These are phyloP conservation scores for Junonia oenone DNA, from an alignment of 2,888 invertebrate genomes.

Conservation along the genomic window DNA sequence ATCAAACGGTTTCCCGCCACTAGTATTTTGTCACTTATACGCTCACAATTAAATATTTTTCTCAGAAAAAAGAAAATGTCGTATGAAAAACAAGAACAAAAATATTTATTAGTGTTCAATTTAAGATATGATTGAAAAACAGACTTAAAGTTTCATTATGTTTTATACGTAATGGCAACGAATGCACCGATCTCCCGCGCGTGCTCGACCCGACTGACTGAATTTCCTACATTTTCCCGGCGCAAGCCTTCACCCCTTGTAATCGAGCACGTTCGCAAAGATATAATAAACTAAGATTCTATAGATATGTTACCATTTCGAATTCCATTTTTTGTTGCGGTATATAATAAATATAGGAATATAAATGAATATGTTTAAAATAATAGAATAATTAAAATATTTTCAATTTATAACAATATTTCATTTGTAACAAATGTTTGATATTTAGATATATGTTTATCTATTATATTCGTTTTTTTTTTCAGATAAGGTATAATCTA, in stretches of 20 bases:
- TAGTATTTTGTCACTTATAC: conserved; percentile 62
- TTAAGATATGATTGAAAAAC: conserved; percentile 54
- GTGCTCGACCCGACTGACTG: conserved; percentile 72
- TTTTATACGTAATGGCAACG: conserved; percentile 43
- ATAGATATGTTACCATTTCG: conserved; percentile 18
- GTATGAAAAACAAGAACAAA: conserved; percentile 27
- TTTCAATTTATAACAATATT: no score
- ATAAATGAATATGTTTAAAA: neutral
- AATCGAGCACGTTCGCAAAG: conserved; percentile 71
- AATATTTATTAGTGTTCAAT: conserved; percentile 36
- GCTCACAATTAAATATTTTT: conserved; percentile 34
- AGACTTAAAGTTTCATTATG: conserved; percentile 67
- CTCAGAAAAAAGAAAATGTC: conserved; percentile 1
- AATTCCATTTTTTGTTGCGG: neutral
- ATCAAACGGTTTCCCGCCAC: conserved; percentile 79
- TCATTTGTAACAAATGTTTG: no score
- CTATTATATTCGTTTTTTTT: no score
- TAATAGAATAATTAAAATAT: no score
- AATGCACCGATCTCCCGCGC: conserved; percentile 55
- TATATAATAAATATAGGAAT: neutral
- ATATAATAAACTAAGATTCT: conserved; percentile 49
- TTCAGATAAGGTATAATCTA: no score
- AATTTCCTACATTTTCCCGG: conserved; percentile 73
- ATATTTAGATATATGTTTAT: no score
- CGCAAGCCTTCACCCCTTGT: conserved; percentile 77